These are phyloP conservation scores for Sarcophilus harrisii DNA, from an alignment of 2,797 vertebrate genomes.

Conservation along the genomic window DNA sequence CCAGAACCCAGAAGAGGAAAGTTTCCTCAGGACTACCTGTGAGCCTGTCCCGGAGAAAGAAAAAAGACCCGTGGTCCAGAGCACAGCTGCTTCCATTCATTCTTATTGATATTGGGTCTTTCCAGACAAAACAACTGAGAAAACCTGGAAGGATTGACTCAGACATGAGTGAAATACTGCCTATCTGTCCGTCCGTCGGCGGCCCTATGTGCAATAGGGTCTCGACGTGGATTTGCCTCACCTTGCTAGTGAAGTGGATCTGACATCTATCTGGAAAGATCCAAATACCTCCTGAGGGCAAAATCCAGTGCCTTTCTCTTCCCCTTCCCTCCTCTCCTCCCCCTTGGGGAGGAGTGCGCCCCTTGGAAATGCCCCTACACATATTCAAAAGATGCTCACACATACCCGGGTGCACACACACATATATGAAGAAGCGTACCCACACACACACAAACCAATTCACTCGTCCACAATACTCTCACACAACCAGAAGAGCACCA, in stretches of 20 bases:
- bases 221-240: not conserved
- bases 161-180: not conserved
- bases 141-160: not conserved
- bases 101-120: not conserved
- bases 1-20: not conserved
- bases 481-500: not conserved
- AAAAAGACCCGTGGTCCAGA: not conserved
- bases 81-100: not conserved
- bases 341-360: not conserved
- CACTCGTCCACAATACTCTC: not conserved
- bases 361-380: not conserved
- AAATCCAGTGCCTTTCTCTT: too few relatives aligned
- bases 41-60: not conserved
- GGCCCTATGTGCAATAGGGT: not conserved
- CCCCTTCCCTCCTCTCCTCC: too few relatives aligned
- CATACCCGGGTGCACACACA: not conserved
- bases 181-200: too few relatives aligned
- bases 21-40: not conserved
- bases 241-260: not conserved
- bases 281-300: not conserved
- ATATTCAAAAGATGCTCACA: not conserved
- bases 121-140: not conserved
- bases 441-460: not conserved
- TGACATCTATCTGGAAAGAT: not conserved
- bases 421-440: not conserved